phyloP scores from a whole-genome alignment of 2,888 invertebrate species.

The Bhutanitis thaidina region DNA sequence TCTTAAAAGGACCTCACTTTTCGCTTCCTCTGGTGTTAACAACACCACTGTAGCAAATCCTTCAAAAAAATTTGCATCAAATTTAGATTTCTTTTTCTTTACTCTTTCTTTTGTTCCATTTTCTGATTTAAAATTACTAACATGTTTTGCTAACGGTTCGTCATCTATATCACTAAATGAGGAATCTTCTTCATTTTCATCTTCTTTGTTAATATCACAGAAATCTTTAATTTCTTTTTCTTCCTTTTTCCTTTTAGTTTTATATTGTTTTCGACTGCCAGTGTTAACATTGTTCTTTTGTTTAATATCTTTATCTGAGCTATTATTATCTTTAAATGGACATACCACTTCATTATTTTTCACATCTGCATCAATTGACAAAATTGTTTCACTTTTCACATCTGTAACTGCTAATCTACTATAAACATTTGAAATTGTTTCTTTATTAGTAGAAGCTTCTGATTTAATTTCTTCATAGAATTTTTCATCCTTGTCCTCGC shows the following conservation, averaged over 20 bases:
- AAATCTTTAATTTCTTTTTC: background rate
- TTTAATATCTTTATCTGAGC: background rate
- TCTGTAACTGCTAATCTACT: background rate
- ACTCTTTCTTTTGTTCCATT: background rate
- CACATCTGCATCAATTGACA: background rate
- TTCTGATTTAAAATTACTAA: background rate
- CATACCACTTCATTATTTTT: background rate
- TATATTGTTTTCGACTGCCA: background rate
- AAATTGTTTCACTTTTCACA: background rate
- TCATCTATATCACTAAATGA: background rate
- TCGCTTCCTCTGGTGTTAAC: conserved; percentile 39
- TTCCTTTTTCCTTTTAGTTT: background rate
- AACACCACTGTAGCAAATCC: conserved; percentile 36
- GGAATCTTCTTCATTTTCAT: background rate
- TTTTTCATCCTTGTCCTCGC: background rate
- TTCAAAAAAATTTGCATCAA: conserved; percentile 28
- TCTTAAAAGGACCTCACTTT: conserved; percentile 36
- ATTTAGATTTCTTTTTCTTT: background rate
- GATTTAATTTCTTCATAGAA: background rate
- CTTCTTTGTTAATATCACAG: background rate
- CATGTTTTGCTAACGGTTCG: background rate
- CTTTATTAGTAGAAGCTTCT: background rate
- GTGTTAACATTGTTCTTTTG: background rate
- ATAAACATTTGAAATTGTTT: background rate
- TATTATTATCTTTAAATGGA: background rate